Evolutionary conservation across 53 echinoderm and acorn worm species (phyloP).

Genomic region (Echinarachnius parma): DNA sequence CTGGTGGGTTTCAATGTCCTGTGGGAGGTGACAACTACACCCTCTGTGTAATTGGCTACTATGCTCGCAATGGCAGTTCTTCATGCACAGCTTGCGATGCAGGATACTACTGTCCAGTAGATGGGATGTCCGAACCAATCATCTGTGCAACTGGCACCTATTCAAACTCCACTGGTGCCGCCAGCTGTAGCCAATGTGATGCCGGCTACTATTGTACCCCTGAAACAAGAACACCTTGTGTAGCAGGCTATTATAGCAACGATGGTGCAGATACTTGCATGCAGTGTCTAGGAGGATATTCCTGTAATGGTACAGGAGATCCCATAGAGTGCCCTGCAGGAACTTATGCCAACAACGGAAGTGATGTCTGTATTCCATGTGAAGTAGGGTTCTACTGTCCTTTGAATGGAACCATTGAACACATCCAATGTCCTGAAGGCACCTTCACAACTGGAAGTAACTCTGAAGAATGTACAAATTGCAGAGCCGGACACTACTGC

Average conservation of each 20-base stretch:
- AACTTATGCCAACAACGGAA: slow-evolving; percentile 66
- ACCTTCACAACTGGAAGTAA: slow-evolving; percentile 41
- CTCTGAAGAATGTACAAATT: slow-evolving; percentile 56
- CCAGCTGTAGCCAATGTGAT: slow-evolving; percentile 44
- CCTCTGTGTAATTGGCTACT: slow-evolving; percentile 47
- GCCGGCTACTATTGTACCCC: slow-evolving; percentile 79
- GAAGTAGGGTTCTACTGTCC: slow-evolving; percentile 79
- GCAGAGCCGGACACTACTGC: slow-evolving; percentile 81
- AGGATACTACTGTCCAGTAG: slow-evolving; percentile 48
- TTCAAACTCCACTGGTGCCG: too few relatives aligned
- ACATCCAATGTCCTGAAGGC: slow-evolving; percentile 57
- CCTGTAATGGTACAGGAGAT: slow-evolving; percentile 55
- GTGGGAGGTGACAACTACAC: slow-evolving; percentile 19
- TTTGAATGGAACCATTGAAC: slow-evolving; percentile 52
- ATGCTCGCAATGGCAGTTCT: slow-evolving; percentile 45
- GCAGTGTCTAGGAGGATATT: slow-evolving; percentile 68
- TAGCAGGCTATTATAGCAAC: slow-evolving; percentile 66
- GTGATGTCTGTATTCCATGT: slow-evolving; percentile 58
- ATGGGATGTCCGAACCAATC: slow-evolving; percentile 29
- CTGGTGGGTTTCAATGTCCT: slow-evolving; percentile 62
- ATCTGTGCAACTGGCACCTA: too few relatives aligned
- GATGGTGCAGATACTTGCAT: slow-evolving; percentile 60
- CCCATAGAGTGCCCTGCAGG: slow-evolving; percentile 65
- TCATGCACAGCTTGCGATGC: slow-evolving; percentile 37
- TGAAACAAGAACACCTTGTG: slow-evolving; percentile 56